Conservation (phyloP, 2,113 vertebrate genomes). For the Meleagris gallopavo region DNA sequence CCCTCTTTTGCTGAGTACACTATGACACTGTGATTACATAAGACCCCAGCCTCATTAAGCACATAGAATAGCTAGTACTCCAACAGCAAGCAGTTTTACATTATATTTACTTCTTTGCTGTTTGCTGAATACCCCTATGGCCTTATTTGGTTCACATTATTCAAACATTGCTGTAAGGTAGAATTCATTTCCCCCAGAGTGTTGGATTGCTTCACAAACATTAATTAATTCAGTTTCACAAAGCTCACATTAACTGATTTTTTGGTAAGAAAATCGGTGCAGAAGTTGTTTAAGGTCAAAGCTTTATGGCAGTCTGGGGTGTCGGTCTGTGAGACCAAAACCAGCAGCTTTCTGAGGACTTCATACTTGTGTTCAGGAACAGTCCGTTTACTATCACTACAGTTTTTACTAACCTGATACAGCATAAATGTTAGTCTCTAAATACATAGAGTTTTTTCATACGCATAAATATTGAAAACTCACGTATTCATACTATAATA, state of each 20-base stretch:
- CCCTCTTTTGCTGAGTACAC: neutral
- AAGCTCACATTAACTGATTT: neutral
- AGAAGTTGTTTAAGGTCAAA: neutral
- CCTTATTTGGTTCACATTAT: constrained; percentile 1
- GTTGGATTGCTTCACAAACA: neutral
- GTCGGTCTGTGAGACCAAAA: neutral
- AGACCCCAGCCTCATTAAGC: neutral
- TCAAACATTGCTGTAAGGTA: neutral
- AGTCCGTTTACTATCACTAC: neutral
- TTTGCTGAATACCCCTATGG: neutral
- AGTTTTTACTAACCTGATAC: neutral
- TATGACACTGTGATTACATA: neutral
- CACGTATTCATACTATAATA: neutral
- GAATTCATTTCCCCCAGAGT: constrained; percentile 11
- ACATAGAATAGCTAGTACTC: neutral
- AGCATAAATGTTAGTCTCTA: neutral
- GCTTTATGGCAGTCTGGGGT: neutral
- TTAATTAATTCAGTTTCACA: neutral
- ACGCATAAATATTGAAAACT: neutral
- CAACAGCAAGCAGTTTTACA: neutral
- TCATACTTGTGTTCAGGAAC: neutral
- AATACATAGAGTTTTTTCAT: neutral
- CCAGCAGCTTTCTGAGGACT: neutral
- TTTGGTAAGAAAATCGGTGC: neutral
- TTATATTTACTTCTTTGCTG: neutral